Evolutionary conservation across 1,140 invertebrate genomes (phyloP).

Genomic region (Papilio polyxenes): DNA sequence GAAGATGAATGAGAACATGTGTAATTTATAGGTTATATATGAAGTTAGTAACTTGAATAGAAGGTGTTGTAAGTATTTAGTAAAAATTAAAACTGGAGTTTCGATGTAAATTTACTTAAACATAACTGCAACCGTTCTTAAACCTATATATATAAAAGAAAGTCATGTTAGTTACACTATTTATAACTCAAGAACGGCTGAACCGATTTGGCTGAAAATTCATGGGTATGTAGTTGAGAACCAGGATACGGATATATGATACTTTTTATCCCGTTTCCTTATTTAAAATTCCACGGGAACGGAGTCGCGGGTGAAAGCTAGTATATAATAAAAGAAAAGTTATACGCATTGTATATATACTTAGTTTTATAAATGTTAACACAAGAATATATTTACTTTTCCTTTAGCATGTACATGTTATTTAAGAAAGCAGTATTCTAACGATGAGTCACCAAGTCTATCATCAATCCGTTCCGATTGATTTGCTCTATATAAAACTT

Average conservation of each 20-base stretch:
- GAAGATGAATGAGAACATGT: conserved; percentile 4
- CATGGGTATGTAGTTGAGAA: too few relatives aligned
- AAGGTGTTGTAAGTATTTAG: not conserved
- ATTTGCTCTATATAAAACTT: conserved; percentile 26
- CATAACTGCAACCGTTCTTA: too few relatives aligned
- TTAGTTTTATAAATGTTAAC: not conserved
- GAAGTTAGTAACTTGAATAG: not conserved
- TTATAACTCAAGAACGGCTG: too few relatives aligned
- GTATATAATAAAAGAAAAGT: too few relatives aligned
- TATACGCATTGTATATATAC: not conserved
- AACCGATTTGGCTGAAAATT: too few relatives aligned
- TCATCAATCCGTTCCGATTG: conserved; percentile 34
- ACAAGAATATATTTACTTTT: not conserved
- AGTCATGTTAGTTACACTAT: too few relatives aligned
- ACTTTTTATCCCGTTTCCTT: too few relatives aligned
- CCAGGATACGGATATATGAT: too few relatives aligned
- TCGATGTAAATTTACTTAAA: not conserved
- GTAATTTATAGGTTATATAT: conserved; percentile 17
- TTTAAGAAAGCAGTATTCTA: not conserved
- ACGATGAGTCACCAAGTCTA: conserved; percentile 5
- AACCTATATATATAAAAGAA: too few relatives aligned
- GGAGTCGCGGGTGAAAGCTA: too few relatives aligned
- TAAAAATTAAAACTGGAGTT: not conserved
- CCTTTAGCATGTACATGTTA: not conserved
- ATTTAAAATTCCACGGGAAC: too few relatives aligned